Base-by-base conservation (phyloP, 2,113 vertebrate species). In the Psilopogon haemacephalus region DNA sequence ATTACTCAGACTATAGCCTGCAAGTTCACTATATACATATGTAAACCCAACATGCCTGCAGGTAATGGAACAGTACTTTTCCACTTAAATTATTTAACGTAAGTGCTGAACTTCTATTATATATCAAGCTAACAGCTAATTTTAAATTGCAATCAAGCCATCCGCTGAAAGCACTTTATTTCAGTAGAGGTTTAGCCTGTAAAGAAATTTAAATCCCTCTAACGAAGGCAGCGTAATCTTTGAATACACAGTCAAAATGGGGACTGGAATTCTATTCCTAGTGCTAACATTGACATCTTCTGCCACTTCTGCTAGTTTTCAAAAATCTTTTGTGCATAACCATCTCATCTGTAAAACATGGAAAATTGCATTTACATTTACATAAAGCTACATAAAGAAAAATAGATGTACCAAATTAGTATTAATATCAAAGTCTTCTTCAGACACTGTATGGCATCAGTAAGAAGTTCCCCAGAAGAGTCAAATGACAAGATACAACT, bases 81-180 rank as follows among this genome's bases (percentile, higher is more conserved):
- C 83, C 91, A 94, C 85, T 96, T 96, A 95, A 96, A 95, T 96
- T 95, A 96, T 95, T 96, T 96, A 96, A 96, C 58, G 0, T 89
- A 91, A 96, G 79, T 89, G 68, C 89, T 95, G 95, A 94, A 96
- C 91, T 94, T 88, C 82, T 89, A 95, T 84, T 96, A 94, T 94
- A 95, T 77, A 95, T 95, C 93, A 95, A 92, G 86, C 85, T 93
- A 96, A 95, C 94, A 93, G 93, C 87, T 96, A 94, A 96, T 96
- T 94, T 96, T 96, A 92, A 94, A 82, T 95, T 86, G 95, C 95
- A 95, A 96, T 94, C 91, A 94, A 95, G 94, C 93, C 65, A 64
- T 94, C 93, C 91, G 89, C 91, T 92, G 78, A 94, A 94, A 94
- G 91, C 82, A 95, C 75, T 94, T 95, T 95, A 89, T 94, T 91